These are phyloP conservation scores for Rhaphigaster nebulosa DNA, from an alignment of 2,888 invertebrate species.

Conservation along the genomic window DNA sequence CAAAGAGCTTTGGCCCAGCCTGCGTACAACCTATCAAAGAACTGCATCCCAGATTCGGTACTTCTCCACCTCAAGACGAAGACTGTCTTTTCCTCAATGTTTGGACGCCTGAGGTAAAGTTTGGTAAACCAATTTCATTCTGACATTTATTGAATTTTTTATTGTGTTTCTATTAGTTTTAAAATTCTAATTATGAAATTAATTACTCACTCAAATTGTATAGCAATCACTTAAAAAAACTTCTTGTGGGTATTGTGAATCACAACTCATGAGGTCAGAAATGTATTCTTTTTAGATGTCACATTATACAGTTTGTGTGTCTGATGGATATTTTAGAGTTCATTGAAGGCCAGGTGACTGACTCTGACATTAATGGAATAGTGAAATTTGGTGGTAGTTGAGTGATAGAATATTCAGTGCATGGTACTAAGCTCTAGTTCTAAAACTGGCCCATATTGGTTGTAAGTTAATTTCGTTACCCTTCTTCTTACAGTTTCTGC, in stretches of 20 bases:
- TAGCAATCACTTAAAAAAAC: background rate
- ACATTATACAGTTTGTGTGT: background rate
- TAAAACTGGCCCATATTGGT: background rate
- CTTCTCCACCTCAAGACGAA: constrained; percentile 73
- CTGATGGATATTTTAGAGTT: background rate
- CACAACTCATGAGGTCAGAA: background rate
- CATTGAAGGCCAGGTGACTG: background rate
- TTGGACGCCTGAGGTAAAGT: constrained; percentile 84
- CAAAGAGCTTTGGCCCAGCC: constrained; percentile 78
- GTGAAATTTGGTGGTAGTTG: background rate
- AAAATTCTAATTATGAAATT: background rate
- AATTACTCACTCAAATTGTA: background rate
- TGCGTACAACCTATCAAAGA: constrained; percentile 74
- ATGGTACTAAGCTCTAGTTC: no score
- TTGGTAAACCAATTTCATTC: background rate
- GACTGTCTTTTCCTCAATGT: constrained; percentile 93
- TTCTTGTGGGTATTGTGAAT: background rate
- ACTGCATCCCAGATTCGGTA: constrained; percentile 68
- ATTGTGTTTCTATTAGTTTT: background rate
- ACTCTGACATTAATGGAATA: background rate
- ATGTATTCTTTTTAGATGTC: background rate
- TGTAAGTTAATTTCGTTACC: no score
- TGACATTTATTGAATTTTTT: no score
- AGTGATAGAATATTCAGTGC: background rate
- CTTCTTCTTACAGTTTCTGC: no score